These are phyloP conservation scores for Dolichomitus sp. DNA, from an alignment of 2,888 invertebrate genomes.

Conservation along the genomic window DNA sequence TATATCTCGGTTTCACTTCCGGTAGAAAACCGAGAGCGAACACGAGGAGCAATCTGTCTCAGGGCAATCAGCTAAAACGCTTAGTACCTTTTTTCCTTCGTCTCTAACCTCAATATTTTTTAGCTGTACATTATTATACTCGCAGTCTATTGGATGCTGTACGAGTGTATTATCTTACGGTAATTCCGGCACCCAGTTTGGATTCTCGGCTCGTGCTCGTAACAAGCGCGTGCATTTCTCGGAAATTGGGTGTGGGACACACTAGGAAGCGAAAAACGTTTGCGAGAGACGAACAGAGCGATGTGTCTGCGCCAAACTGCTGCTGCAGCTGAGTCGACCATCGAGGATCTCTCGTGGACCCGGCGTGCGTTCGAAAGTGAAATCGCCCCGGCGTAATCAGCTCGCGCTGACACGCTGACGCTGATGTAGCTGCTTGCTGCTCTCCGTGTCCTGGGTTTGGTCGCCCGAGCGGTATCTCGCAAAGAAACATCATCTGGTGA, in stretches of 20 bases:
- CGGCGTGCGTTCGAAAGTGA: constrained; percentile 47
- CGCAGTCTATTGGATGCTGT: neutral
- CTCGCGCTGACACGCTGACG: constrained; percentile 42
- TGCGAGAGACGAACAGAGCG: constrained; percentile 23
- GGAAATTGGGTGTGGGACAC: constrained; percentile 38
- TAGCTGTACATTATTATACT: neutral
- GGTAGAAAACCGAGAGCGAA: constrained; percentile 40
- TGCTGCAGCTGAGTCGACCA: neutral
- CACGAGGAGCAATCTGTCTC: constrained; percentile 27
- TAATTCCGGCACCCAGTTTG: neutral
- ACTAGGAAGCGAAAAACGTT: constrained; percentile 17
- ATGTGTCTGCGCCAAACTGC: neutral
- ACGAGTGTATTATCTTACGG: constrained; percentile 32
- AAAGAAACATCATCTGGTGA: constrained; percentile 30
- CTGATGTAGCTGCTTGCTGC: constrained; percentile 27
- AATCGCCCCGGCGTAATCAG: constrained; percentile 52
- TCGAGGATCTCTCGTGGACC: constrained; percentile 35
- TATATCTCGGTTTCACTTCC: constrained; percentile 40
- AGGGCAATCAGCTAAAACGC: constrained; percentile 45
- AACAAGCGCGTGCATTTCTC: constrained; percentile 1
- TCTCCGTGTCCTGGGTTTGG: constrained; percentile 6
- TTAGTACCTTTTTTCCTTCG: neutral
- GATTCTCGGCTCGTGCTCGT: neutral
- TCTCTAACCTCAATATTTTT: neutral
- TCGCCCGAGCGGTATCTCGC: constrained; percentile 28